A percentile compares a stretch with the other conserved stretches of the same genome.
Evolutionary conservation across 2,113 vertebrate species (phyloP).

Genomic region (Epinephelus lanceolatus): DNA sequence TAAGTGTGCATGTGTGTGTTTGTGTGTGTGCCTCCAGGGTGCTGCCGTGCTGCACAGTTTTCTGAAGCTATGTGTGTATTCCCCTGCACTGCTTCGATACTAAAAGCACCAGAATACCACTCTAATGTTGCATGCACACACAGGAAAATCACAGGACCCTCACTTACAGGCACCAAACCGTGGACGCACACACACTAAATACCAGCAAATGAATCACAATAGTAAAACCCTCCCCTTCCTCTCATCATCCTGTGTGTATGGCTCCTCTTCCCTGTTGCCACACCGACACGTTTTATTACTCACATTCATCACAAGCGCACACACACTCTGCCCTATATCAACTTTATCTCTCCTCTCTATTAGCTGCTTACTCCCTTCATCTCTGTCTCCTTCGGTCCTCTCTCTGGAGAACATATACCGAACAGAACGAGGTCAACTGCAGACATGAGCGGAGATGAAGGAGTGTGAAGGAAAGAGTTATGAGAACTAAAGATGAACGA

Average conservation of each 20-base stretch:
- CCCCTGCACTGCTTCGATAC: constrained; percentile 29
- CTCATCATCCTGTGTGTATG: constrained; percentile 35
- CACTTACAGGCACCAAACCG: neutral
- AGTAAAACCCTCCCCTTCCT: constrained; percentile 45
- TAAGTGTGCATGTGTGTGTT: constrained; percentile 34
- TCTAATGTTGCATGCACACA: neutral
- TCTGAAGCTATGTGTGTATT: constrained; percentile 46
- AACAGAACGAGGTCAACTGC: constrained; percentile 71
- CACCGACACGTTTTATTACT: constrained; percentile 71
- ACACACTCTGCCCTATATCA: constrained; percentile 60
- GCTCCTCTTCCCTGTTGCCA: constrained; percentile 30
- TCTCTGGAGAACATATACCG: constrained; percentile 44
- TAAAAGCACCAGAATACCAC: constrained; percentile 46
- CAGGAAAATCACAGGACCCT: neutral
- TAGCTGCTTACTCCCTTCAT: constrained; percentile 68
- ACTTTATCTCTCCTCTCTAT: constrained; percentile 74
- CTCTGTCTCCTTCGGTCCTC: constrained; percentile 67
- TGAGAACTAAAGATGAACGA: constrained; percentile 38
- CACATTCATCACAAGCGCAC: constrained; percentile 67
- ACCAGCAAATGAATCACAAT: constrained; percentile 46
- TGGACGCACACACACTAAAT: constrained; percentile 21
- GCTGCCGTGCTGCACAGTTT: constrained; percentile 35
- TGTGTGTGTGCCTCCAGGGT: constrained; percentile 43
- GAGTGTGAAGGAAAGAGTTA: constrained; percentile 30
- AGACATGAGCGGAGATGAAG: neutral